These are phyloP conservation scores for Megastigmus dorsalis DNA, from an alignment of 2,888 invertebrate genomes.

Conservation along the genomic window DNA sequence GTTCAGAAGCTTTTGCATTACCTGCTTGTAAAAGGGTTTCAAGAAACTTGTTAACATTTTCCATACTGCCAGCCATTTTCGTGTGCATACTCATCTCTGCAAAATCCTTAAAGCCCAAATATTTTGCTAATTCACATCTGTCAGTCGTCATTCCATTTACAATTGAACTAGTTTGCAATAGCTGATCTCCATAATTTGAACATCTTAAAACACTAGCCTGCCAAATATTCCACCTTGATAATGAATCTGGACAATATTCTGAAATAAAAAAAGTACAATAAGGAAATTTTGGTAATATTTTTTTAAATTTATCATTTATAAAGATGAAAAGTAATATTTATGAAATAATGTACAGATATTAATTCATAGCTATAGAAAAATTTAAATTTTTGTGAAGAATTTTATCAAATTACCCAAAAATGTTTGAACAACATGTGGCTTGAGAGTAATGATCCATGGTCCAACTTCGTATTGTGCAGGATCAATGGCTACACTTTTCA, in stretches of 20 bases:
- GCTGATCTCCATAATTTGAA: constrained; percentile 80
- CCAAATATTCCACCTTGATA: constrained; percentile 90
- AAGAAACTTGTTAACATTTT: constrained; percentile 84
- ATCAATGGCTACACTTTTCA: constrained; percentile 81
- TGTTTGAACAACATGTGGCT: constrained; percentile 82
- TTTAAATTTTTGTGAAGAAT: background rate
- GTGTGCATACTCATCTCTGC: constrained; percentile 94
- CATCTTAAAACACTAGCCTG: constrained; percentile 84
- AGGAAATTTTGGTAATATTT: no score
- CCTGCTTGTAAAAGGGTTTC: constrained; percentile 79
- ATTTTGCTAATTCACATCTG: constrained; percentile 82
- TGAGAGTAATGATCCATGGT: constrained; percentile 89
- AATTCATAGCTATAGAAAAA: background rate
- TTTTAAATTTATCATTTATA: no score
- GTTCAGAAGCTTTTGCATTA: constrained; percentile 57
- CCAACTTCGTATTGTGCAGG: constrained; percentile 79
- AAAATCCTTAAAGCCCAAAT: constrained; percentile 86
- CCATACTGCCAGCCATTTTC: constrained; percentile 90
- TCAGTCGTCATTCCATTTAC: constrained; percentile 86
- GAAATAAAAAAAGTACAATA: constrained; percentile 32
- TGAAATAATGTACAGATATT: background rate
- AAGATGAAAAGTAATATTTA: constrained; percentile 16
- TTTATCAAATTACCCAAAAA: constrained; percentile 77
- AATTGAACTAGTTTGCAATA: constrained; percentile 82
- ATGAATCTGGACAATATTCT: constrained; percentile 88